phyloP scores from a whole-genome alignment of 2,797 vertebrate genomes.

The Pseudochirops corinnae region DNA sequence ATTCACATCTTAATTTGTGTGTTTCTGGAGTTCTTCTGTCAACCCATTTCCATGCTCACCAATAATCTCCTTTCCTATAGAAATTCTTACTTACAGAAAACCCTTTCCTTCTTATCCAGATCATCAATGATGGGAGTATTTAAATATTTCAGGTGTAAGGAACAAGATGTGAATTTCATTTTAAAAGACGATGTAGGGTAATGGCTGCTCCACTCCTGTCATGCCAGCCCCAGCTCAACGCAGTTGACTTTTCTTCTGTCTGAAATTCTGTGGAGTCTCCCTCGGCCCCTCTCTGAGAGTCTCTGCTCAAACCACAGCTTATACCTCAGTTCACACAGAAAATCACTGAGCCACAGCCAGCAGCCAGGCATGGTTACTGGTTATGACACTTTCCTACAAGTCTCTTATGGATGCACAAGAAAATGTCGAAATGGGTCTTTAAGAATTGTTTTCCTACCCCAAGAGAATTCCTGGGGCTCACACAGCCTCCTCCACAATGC shows the following conservation, averaged over 20 bases:
- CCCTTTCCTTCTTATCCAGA: background rate
- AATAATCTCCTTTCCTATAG: background rate
- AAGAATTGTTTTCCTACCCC: slow-evolving; percentile 1
- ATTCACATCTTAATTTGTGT: background rate
- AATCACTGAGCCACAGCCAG: slow-evolving; percentile 1
- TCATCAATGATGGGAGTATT: background rate
- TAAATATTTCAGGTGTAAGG: background rate
- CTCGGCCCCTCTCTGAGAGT: background rate
- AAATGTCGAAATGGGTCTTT: slow-evolving; percentile 11
- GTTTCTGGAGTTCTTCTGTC: background rate
- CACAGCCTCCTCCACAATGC: slow-evolving; percentile 1
- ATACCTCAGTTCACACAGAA: slow-evolving; percentile 11
- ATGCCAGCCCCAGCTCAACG: background rate
- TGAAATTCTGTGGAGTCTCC: background rate
- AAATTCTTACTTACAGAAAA: background rate
- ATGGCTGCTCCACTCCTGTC: background rate
- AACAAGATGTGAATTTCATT: background rate
- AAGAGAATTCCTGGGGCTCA: background rate
- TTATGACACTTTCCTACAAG: slow-evolving; percentile 11
- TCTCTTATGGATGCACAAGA: slow-evolving; percentile 7
- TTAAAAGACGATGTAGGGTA: background rate
- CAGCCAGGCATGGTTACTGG: slow-evolving; percentile 4
- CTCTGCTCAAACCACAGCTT: slow-evolving; percentile 4
- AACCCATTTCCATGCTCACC: background rate
- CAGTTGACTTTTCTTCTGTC: background rate